Evolutionary conservation across 1,140 invertebrate genomes (phyloP), one percentile per base, ranked within the genome.

Genomic region (Medauroidea extradentata): DNA sequence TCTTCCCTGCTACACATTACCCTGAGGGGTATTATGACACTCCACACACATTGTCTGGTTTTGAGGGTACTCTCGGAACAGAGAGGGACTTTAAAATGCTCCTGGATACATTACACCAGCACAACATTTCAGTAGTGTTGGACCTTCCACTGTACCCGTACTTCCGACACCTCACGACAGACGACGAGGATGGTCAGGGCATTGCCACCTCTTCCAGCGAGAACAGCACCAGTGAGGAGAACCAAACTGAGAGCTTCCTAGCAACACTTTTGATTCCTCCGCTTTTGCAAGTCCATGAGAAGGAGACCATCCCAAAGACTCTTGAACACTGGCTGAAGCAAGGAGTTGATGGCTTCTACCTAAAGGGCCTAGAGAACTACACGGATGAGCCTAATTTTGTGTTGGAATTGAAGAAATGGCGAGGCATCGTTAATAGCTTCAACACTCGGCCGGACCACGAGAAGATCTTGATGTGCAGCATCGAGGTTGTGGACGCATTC

Each of bases 301-400:
- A 50, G 27, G 16, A 2, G 48, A n/a, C 14, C 19, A 8, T 25
- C 14, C 18, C 25, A 8, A 14, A 44, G 18, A 43, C 53, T 0
- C 27, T 55, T 19, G 24, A 25, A 5, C 83, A 80, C 71, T 93
- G 90, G 90, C 57, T 79, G 1, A 63, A 75, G 3, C 74, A 81
- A 54, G 84, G 84, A 1, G 85, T 92, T 0, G 85, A 91, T 73
- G 90, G 91, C 0, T 90, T 93, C 71, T 91, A 91, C 73, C 73
- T 93, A 2, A 90, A 90, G 70, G 87, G 86, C 14, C 66, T 85
- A 19, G 81, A 83, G 67, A 63, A 74, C 13, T 77, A 79, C 63
- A 71, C 71, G n/a, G 67, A 78, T 53, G 73, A 80, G 63, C 57
- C 63, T 1, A 69, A 77, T 62, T 74, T 83, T 60, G 65, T 72